Evolutionary conservation across 2,888 invertebrate species (phyloP).

Genomic region (Clitarchus hookeri): DNA sequence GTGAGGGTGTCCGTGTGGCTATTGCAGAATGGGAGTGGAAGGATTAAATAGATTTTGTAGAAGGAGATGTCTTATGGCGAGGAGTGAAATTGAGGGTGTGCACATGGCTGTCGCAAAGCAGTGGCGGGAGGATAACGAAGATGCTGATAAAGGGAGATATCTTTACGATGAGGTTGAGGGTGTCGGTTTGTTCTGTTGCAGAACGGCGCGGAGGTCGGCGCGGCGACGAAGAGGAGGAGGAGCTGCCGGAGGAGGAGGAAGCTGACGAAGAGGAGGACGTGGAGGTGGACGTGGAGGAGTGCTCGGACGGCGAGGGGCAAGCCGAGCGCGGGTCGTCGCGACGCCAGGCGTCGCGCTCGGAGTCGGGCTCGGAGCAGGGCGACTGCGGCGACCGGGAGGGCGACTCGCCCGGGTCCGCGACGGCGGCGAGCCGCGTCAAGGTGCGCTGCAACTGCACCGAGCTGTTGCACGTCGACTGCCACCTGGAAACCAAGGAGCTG

Average conservation of each 20-base stretch:
- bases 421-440: constrained; percentile 52
- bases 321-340: constrained; percentile 29
- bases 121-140: too few species aligned
- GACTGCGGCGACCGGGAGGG: constrained; percentile 37
- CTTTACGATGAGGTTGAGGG: neutral
- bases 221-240: constrained; percentile 51
- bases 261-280: constrained; percentile 40
- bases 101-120: too few species aligned
- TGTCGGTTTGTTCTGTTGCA: neutral
- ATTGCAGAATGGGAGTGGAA: too few species aligned
- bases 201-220: constrained; percentile 49
- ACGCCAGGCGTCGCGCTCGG: constrained; percentile 31
- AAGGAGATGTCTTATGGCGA: too few species aligned
- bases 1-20: too few species aligned
- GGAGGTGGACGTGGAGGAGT: constrained; percentile 66
- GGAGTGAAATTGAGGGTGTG: too few species aligned
- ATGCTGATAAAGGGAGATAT: neutral
- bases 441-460: constrained; percentile 70
- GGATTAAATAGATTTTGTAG: too few species aligned
- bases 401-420: constrained; percentile 40
- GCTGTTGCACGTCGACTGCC: constrained; percentile 67
- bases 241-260: constrained; percentile 38
- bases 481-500: constrained; percentile 78
- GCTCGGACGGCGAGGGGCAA: constrained; percentile 64
- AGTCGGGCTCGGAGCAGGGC: constrained; percentile 39